phyloP scores from a whole-genome alignment of 2,888 invertebrate species.

The Drosophila vallismaia region DNA sequence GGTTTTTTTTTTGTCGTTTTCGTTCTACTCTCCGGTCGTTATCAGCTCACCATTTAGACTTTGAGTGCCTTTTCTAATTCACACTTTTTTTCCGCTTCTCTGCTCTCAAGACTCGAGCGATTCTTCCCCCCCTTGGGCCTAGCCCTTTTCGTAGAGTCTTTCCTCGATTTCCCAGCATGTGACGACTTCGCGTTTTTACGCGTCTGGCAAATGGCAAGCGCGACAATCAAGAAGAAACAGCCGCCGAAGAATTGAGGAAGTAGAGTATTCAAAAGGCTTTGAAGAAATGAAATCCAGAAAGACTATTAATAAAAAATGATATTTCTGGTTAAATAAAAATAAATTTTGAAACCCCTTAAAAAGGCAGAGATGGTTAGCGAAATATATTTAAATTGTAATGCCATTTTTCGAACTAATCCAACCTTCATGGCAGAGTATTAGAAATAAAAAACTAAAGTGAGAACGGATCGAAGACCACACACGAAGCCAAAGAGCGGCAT shows the following conservation, averaged over 20 bases:
- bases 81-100: conserved; percentile 61
- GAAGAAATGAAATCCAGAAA: neutral
- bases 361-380: neutral
- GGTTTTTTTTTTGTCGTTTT: conserved; percentile 17
- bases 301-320: neutral
- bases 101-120: conserved; percentile 4
- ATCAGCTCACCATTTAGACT: conserved; percentile 69
- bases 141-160: conserved; percentile 6
- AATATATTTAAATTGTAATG: neutral
- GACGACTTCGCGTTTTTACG: conserved; percentile 71
- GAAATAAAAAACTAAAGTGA: conserved; percentile 9
- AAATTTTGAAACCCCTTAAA: neutral
- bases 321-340: neutral
- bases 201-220: conserved; percentile 39
- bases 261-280: neutral
- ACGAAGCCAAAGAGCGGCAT: conserved; percentile 26
- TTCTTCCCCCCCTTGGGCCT: conserved; percentile 17
- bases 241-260: conserved; percentile 24
- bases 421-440: conserved; percentile 8
- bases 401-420: neutral
- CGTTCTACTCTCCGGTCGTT: conserved; percentile 24
- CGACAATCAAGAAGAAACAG: conserved; percentile 14
- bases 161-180: conserved; percentile 52
- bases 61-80: conserved; percentile 77
- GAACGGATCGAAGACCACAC: conserved; percentile 38